A percentile compares a stretch with the other conserved stretches of the same genome.
phyloP scores from a whole-genome alignment of 2,888 invertebrate species.

The Anticlea derivata region DNA sequence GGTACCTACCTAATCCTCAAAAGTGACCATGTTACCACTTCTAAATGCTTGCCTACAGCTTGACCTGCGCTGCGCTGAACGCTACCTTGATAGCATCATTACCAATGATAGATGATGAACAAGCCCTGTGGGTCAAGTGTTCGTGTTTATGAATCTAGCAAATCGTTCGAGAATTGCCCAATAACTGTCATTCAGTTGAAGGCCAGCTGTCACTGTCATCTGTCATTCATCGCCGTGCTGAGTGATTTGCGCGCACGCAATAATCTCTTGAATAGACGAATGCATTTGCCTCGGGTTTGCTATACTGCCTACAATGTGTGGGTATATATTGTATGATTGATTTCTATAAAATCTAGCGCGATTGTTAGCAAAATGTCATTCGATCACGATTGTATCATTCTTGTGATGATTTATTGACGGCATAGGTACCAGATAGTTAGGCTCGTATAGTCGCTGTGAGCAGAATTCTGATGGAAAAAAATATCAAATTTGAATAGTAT shows the following conservation, averaged over 20 bases:
- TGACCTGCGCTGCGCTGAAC: conserved; percentile 1
- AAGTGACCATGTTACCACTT: too few species aligned
- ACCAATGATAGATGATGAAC: conserved; percentile 10
- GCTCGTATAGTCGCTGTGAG: too few species aligned
- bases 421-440: too few species aligned
- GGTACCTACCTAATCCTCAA: too few species aligned
- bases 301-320: too few species aligned
- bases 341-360: too few species aligned
- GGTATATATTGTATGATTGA: too few species aligned
- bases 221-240: conserved; percentile 8
- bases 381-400: not conserved
- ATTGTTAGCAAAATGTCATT: not conserved
- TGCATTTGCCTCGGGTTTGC: too few species aligned
- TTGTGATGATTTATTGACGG: not conserved
- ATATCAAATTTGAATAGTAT: too few species aligned
- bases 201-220: conserved; percentile 29
- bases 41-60: not conserved
- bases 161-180: conserved; percentile 9
- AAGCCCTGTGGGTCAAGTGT: conserved; percentile 5
- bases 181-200: conserved; percentile 19
- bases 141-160: conserved; percentile 12
- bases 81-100: conserved; percentile 2
- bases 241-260: conserved; percentile 9
- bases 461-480: too few species aligned
- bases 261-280: not conserved